Evolutionary conservation across 2,113 vertebrate genomes (phyloP).

Genomic region (Pithys albifrons): DNA sequence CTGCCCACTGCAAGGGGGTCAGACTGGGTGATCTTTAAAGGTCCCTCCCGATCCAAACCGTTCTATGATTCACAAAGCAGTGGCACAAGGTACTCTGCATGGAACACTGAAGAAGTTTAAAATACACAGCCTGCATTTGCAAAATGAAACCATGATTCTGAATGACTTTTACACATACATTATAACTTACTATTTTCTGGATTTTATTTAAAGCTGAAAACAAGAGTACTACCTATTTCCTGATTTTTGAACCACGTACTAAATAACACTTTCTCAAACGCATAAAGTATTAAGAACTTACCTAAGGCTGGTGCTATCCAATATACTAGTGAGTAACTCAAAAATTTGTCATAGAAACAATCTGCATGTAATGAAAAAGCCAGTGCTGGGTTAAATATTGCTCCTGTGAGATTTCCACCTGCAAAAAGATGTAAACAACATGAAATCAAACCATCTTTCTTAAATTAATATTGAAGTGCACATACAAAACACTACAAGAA

Average conservation of each 20-base stretch:
- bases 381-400: slow-evolving; percentile 90
- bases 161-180: background rate
- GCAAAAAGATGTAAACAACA: slow-evolving; percentile 52
- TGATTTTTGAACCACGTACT: background rate
- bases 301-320: slow-evolving; percentile 89
- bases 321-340: slow-evolving; percentile 83
- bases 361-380: slow-evolving; percentile 87
- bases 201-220: background rate
- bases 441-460: background rate
- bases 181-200: background rate
- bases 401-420: slow-evolving; percentile 89
- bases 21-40: background rate
- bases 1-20: background rate
- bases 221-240: background rate
- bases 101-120: background rate
- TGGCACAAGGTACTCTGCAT: background rate
- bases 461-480: background rate
- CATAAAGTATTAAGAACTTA: slow-evolving; percentile 64
- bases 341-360: slow-evolving; percentile 84
- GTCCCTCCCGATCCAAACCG: background rate
- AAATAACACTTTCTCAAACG: background rate
- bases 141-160: background rate
- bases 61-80: background rate
- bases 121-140: background rate
- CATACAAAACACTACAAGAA: background rate